Evolutionary conservation across 1,140 invertebrate species (phyloP), one percentile per base, ranked within the genome.

Genomic region (Diuraphis noxia): DNA sequence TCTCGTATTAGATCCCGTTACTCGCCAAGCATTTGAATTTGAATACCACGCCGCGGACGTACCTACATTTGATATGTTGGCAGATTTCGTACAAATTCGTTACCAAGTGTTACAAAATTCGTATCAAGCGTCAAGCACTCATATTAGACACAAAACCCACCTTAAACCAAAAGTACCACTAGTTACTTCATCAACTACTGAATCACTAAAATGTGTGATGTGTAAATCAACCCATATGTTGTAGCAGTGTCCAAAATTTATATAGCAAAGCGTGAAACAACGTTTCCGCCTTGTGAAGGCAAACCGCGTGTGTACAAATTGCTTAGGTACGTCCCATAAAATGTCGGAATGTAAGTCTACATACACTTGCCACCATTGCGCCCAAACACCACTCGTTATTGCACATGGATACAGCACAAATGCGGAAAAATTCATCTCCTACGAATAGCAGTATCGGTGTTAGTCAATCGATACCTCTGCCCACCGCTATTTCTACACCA

Each of bases 181-280:
- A 36, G 6, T 8, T 19, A 38, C 34, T 38, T 36, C 77, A 2
- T 21, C 77, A 1, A 23, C 13, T 19, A 3, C 34, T 6, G 6
- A 8, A 8, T 0, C 34, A 36, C 0, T 0, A 34, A 0, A 0
- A 25, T 38, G 77, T 2, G 19, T 38, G 7, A 7, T 79, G 4
- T 79, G 36, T 79, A 21, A 79, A 23, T 1, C 5, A 0, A 79
- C 0, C 1, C 77, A 79, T 25, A 7, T 19, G 1, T 6, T 79
- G 17, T 23, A 36, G 2, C 77, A 79, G 21, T 79, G 77, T 79
- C 6, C 21, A 9, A 79, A 79, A 5, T 79, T 38, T 23, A 23
- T 2, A 23, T 17, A 79, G 36, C 17, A 79, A 5, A 79, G 25
- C 7, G 36, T 36, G 7, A 38, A 79, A 79, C 77, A 79, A 79